Base-by-base conservation (phyloP, 1,140 invertebrate species). In the Luehdorfia chinensis region DNA sequence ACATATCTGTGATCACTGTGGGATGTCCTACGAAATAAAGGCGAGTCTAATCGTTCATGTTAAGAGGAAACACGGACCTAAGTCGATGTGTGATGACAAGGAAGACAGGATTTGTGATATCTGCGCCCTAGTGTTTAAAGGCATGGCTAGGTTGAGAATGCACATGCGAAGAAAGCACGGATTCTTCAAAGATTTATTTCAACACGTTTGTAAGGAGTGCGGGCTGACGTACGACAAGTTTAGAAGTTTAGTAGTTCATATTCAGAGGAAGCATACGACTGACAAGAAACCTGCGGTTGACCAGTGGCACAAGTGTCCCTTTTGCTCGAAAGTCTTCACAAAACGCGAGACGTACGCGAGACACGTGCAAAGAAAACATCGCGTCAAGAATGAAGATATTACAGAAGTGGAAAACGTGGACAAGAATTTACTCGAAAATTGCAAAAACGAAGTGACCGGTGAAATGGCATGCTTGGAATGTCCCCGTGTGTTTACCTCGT, bases 151-250 rank as follows among this genome's bases (percentile, higher is more conserved):
- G 30, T 66, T 85, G 48, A 47, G 81, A 8, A 81, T 85, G 77
- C 81, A 85, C 47, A 85, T 83, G 81, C 45, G 68, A 19, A 67
- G 81, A 34, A 85, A 85, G 32, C 81, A 85, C 41, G 77, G 71
- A 0, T 63, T 69, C 1, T 85, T 79, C 21, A 58, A 75, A 50
- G 76, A 83, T 0, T 71, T 76, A 0, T 85, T 85, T 23, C 72
- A 70, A 30, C 65, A 80, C 34, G 67, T 59, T 1, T 85, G 81
- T 18, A 25, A 71, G 4, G 65, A 83, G 3, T 85, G 81, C 30
- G 81, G 78, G 0, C 51, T 85, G 3, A 77, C 78, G 0, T 85
- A 85, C 39, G 81, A 85, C 5, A 85, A 85, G 39, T 64, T 74
- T 34, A 75, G 75, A 32, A 85, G 81, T 55, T 50, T 85, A n/a